Percentiles rank a stretch among this genome's conserved stretches.
Evolutionary conservation across 30 jellyfish, hydroid and myxozoan genomes (phyloP).

Genomic region (Aurelia sp.): DNA sequence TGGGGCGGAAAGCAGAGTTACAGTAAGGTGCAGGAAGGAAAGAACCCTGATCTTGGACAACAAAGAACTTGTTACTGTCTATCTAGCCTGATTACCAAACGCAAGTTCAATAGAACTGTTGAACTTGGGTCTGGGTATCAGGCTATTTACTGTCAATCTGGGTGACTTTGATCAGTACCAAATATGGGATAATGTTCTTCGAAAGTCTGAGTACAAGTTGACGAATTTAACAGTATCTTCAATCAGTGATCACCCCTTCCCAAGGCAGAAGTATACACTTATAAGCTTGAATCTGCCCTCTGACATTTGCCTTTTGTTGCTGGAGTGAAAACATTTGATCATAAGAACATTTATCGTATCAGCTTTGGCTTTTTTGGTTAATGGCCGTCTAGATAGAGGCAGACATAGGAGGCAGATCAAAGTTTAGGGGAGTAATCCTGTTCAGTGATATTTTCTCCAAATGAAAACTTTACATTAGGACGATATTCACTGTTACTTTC

Average conservation of each 20-base stretch:
- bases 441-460: too few species aligned
- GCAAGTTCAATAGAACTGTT: too few species aligned
- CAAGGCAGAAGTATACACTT: not conserved
- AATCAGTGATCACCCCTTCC: not conserved
- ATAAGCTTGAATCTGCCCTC: conserved; percentile 2
- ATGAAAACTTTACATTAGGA: too few species aligned
- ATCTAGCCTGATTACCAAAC: too few species aligned
- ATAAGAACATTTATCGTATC: not conserved
- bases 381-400: too few species aligned
- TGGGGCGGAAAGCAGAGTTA: too few species aligned
- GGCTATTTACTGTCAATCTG: too few species aligned
- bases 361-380: not conserved
- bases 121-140: too few species aligned
- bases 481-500: too few species aligned
- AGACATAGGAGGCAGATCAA: too few species aligned
- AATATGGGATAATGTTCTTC: not conserved
- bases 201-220: not conserved
- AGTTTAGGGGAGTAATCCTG: too few species aligned
- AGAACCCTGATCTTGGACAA: not conserved
- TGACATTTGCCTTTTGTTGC: not conserved
- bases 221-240: not conserved
- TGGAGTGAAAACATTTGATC: not conserved
- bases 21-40: not conserved
- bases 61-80: too few species aligned
- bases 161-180: not conserved